Base-by-base conservation (phyloP, 2,797 vertebrate genomes). In the Pangasius djambal region DNA sequence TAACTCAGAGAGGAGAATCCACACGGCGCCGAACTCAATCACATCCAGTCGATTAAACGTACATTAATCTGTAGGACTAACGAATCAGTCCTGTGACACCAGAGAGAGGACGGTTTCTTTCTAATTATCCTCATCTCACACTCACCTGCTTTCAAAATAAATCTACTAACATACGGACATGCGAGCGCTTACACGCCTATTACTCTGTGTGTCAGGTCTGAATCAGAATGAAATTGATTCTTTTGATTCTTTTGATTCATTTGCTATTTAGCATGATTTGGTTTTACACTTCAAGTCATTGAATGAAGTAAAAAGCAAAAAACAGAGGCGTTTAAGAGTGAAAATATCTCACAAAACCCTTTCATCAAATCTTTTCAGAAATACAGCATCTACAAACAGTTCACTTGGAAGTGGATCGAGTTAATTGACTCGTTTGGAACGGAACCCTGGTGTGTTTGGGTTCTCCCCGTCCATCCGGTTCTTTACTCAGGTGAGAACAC, bases 11-110 rank as follows among this genome's bases (percentile, higher is more conserved):
- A 61, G 37, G 28, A 10, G 13, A 69, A 72, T 83, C 16, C n/a
- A 50, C 16, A 50, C 9, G 15, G 1, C 37, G 15, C 25, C 15
- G 59, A 65, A 48, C 82, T n/a, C 28, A 40, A 61, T 44, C 81
- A 65, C 63, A 50, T 52, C 57, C 85, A 82, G 31, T 55, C 50
- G 69, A 88, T 85, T 88, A 88, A 90, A 89, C 74, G 65, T 69
- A 25, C 85, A 88, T 84, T 50, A 77, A 86, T 85, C 31, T 86
- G 34, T 57, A 83, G n/a, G 72, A 88, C 57, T 50, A 85, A 82
- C 13, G 12, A 82, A 77, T 63, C 74, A 70, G 34, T 34, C 31
- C 25, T 85, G 81, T 5, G 31, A 87, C 85, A 88, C 86, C 74
- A 18, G 85, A 72, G 28, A n/a, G 40, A 65, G 4, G 37, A 48